These are phyloP conservation scores for Acanthurus leucopareius DNA, from an alignment of 2,797 vertebrate genomes.

Conservation along the genomic window DNA sequence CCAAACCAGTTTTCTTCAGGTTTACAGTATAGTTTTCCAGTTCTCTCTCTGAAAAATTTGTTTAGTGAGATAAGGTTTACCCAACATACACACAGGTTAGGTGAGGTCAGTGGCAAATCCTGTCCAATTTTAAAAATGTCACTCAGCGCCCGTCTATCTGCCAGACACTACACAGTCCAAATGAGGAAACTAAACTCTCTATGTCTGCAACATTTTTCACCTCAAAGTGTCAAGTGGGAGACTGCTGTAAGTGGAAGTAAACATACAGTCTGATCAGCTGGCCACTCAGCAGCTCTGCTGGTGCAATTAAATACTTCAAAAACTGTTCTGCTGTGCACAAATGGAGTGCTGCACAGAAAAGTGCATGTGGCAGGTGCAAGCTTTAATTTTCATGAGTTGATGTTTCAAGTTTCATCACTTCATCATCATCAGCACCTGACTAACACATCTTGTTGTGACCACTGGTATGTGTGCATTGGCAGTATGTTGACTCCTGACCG, in stretches of 20 bases:
- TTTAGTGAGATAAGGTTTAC: conserved; percentile 20
- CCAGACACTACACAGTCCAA: conserved; percentile 49
- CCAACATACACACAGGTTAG: conserved; percentile 33
- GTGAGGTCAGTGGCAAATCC: conserved; percentile 28
- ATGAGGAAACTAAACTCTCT: conserved; percentile 49
- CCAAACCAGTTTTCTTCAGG: background rate
- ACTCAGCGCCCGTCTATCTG: conserved; percentile 55
- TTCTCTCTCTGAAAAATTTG: background rate
- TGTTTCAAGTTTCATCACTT: too few species aligned
- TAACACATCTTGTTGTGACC: too few species aligned
- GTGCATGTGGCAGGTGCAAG: too few species aligned
- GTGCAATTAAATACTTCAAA: too few species aligned
- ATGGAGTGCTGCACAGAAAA: too few species aligned
- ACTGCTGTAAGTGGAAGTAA: conserved; percentile 27
- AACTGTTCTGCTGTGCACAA: too few species aligned
- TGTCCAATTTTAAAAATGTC: background rate
- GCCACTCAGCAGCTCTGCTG: too few species aligned
- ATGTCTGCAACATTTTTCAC: conserved; percentile 45
- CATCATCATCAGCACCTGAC: too few species aligned
- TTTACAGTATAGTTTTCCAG: conserved; percentile 17
- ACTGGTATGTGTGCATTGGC: too few species aligned
- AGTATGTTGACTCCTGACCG: too few species aligned
- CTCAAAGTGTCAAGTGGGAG: conserved; percentile 59
- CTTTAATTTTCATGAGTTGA: too few species aligned
- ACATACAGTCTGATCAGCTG: conserved; percentile 14